phyloP scores from a whole-genome alignment of 2,113 vertebrate species.

The Saccopteryx bilineata region DNA sequence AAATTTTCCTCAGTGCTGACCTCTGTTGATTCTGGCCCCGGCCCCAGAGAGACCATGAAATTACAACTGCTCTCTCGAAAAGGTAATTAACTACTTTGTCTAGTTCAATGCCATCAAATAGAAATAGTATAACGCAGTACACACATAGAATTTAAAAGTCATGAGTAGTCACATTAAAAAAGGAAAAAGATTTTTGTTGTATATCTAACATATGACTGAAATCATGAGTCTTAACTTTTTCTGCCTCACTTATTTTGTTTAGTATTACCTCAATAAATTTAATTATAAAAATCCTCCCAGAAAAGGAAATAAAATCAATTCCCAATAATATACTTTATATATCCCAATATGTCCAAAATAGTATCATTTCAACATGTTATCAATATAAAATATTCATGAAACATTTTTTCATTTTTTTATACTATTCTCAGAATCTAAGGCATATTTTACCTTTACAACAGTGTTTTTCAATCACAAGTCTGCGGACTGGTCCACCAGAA shows the following conservation, averaged over 20 bases:
- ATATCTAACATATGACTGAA: neutral
- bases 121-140: neutral
- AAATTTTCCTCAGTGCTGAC: neutral
- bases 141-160: neutral
- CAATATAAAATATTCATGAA: neutral
- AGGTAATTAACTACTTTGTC: neutral
- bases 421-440: neutral
- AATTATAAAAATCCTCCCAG: neutral
- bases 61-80: neutral
- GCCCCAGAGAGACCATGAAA: neutral
- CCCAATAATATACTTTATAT: neutral
- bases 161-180: neutral
- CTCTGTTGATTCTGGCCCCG: neutral
- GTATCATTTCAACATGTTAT: neutral
- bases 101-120: neutral
- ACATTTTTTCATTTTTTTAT: constrained; percentile 3
- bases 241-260: neutral
- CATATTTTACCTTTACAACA: neutral
- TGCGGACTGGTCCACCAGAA: no score
- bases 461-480: no score
- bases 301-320: neutral
- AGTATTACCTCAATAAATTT: neutral
- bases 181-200: neutral
- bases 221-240: neutral
- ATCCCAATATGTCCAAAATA: neutral